These are phyloP conservation scores for Hoplodrina blanda DNA, from an alignment of 2,888 invertebrate genomes.

Conservation along the genomic window DNA sequence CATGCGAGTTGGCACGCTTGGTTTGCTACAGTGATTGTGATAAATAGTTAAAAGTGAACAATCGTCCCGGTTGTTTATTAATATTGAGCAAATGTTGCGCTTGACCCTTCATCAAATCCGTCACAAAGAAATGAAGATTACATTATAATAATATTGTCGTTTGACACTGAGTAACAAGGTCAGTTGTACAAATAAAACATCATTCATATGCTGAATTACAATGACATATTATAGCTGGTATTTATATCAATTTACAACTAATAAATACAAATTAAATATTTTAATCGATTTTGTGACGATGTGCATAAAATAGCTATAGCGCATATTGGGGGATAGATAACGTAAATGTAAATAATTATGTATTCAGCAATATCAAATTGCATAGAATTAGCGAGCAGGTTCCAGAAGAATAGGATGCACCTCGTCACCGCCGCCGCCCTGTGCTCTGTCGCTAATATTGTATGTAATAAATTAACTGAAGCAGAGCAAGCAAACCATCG, in stretches of 20 bases:
- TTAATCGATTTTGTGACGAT: not conserved
- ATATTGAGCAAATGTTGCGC: not conserved
- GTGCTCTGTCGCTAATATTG: no score
- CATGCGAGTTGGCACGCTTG: no score
- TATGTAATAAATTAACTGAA: not conserved
- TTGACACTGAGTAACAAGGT: slow-evolving; percentile 28
- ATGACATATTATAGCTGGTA: not conserved
- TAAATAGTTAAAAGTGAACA: no score
- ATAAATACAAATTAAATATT: not conserved
- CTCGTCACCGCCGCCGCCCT: no score
- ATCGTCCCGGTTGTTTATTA: not conserved
- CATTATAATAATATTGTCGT: not conserved
- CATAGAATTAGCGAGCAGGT: not conserved
- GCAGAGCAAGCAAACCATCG: not conserved
- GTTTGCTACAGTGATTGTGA: no score
- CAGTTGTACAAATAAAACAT: slow-evolving; percentile 3
- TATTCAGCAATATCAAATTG: slow-evolving; percentile 1
- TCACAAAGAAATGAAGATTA: not conserved
- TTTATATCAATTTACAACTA: slow-evolving; percentile 1
- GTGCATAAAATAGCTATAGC: slow-evolving; percentile 31
- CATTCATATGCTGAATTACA: not conserved
- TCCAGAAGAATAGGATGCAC: not conserved
- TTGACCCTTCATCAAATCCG: not conserved
- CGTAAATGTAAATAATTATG: not conserved
- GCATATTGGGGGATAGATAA: not conserved